phyloP scores from a whole-genome alignment of 1,140 invertebrate species.

The Aradophagus sp. region DNA sequence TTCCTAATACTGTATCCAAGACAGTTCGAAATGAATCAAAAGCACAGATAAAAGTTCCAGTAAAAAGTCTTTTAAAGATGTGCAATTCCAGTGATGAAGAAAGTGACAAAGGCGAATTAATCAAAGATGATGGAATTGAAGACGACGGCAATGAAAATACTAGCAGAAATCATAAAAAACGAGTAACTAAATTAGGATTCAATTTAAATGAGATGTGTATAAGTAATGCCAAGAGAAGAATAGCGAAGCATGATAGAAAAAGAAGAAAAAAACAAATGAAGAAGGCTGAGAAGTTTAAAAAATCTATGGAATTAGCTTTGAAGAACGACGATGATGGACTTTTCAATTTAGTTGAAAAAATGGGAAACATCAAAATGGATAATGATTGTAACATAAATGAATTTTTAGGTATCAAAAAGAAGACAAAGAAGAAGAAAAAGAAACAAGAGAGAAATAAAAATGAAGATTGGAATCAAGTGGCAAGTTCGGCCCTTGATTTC shows the following conservation, averaged over 20 bases:
- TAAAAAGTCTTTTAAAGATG: background rate
- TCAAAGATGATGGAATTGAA: background rate
- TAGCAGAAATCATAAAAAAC: slow-evolving; percentile 4
- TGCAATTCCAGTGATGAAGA: background rate
- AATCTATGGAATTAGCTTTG: background rate
- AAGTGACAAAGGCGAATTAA: background rate
- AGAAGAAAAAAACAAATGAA: slow-evolving; percentile 2
- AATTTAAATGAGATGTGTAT: slow-evolving; percentile 3
- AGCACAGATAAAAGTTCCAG: too few species aligned
- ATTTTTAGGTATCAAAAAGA: background rate
- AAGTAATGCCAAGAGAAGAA: background rate
- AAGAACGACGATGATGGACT: slow-evolving; percentile 1
- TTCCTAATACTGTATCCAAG: too few species aligned
- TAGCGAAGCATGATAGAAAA: background rate
- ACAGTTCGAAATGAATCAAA: too few species aligned
- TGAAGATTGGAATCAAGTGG: background rate
- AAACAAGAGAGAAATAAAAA: background rate
- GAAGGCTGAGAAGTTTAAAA: background rate
- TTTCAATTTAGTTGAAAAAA: slow-evolving; percentile 10
- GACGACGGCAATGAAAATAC: background rate
- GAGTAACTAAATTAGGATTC: background rate
- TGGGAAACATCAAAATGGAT: slow-evolving; percentile 7
- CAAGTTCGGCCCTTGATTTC: background rate
- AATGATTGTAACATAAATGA: background rate
- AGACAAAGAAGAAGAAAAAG: background rate